These are phyloP conservation scores for Parus major DNA, from an alignment of 2,113 vertebrate genomes.

Conservation along the genomic window DNA sequence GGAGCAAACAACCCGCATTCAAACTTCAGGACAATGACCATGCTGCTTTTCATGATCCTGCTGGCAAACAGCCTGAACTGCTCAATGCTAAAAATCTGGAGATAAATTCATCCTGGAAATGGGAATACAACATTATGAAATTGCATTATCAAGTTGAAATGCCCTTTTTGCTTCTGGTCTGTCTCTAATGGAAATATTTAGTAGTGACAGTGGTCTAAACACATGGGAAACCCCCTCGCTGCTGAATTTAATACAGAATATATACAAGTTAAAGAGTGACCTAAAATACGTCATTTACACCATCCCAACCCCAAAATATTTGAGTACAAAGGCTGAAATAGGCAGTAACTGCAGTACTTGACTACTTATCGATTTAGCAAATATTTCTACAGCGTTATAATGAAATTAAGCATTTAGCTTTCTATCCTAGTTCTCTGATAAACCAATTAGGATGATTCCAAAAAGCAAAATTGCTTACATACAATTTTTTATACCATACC, in stretches of 20 bases:
- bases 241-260: background rate
- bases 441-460: background rate
- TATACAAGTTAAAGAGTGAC: background rate
- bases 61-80: background rate
- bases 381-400: background rate
- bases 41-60: background rate
- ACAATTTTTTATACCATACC: background rate
- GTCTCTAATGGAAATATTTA: background rate
- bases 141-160: background rate
- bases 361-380: background rate
- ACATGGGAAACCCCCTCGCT: accelerated
- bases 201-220: background rate
- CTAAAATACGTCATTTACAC: background rate
- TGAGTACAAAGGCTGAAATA: background rate
- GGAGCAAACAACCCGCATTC: background rate
- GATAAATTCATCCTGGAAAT: background rate
- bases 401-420: background rate
- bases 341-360: background rate
- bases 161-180: background rate
- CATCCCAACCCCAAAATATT: background rate
- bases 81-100: background rate
- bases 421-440: background rate
- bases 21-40: background rate
- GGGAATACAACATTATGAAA: background rate
- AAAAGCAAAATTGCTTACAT: background rate